Conservation (phyloP, 2,113 vertebrate species). For the Caracal caracal region DNA sequence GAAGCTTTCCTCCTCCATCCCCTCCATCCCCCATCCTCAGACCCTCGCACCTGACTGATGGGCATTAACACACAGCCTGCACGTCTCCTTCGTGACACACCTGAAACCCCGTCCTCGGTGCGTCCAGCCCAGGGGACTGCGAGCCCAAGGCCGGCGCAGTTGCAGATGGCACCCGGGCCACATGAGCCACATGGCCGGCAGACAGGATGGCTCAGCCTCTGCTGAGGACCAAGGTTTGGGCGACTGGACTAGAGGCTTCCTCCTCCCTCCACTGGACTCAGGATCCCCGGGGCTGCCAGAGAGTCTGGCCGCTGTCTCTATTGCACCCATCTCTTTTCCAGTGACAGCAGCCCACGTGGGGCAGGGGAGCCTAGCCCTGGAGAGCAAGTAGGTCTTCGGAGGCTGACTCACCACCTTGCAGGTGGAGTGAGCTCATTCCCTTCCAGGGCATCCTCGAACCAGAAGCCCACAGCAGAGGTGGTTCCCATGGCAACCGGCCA, state of each 20-base stretch:
- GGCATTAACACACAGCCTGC: neutral
- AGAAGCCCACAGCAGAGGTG: conserved; percentile 46
- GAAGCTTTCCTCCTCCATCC: neutral
- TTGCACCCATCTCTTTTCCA: neutral
- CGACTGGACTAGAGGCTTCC: neutral
- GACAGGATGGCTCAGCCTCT: too few species aligned
- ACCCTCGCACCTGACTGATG: neutral
- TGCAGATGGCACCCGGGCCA: neutral
- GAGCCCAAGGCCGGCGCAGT: neutral
- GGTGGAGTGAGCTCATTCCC: conserved; percentile 66
- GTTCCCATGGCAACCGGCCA: conserved; percentile 76
- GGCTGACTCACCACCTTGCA: conserved; percentile 65
- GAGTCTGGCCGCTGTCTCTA: neutral
- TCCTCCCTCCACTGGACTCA: neutral
- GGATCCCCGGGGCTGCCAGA: neutral
- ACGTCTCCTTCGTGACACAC: neutral
- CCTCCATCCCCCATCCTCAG: neutral
- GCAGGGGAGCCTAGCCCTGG: neutral
- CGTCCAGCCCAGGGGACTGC: neutral
- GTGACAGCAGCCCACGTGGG: neutral
- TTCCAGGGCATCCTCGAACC: conserved; percentile 61
- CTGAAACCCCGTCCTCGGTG: neutral
- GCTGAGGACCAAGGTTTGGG: neutral
- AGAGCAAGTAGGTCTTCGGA: neutral
- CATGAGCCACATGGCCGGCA: rapidly evolving